Evolutionary conservation across 2,113 vertebrate genomes (phyloP), one percentile per base, ranked within the genome.

Genomic region (Pelvicachromis taeniatus): DNA sequence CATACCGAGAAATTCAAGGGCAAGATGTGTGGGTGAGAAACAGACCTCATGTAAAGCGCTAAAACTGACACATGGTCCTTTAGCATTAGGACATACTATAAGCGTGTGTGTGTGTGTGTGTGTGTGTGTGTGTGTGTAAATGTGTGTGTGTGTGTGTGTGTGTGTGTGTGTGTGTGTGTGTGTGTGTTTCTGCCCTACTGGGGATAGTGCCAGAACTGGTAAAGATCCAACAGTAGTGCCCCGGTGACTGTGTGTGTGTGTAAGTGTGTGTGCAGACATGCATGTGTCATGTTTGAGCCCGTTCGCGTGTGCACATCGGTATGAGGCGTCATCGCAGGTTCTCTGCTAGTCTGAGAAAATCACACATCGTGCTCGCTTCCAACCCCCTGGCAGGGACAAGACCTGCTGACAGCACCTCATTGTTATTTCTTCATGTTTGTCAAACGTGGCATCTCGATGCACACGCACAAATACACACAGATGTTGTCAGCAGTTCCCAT

Each of bases 311-410:
- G 88, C 84, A 88, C 89, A 91, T 93, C 86, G 81, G 84, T 90
- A 91, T 90, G 90, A 90, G 96, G 95, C 92, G 96, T 95, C 92
- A 94, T 96, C 96, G 95, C 95, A 91, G 93, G 58, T 96, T 95
- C 92, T 92, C 94, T 94, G 90, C 94, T 95, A 91, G 55, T 97
- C 96, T 96, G 95, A 97, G 96, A 97, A 94, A 97, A 97, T 97
- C 97, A 96, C 97, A 94, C 92, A 94, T 96, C 92, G 93, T 96
- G 85, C 81, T 93, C 77, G 31, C 88, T 93, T 96, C 93, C 94
- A 95, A 94, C 96, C 95, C 93, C 96, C 94, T 97, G 96, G 96
- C 96, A 95, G 96, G 96, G 96, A 96, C 96, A 95, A 95, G 95
- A 97, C 95, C 90, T 89, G 95, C 90, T 96, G 96, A 97, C 96